Conservation (phyloP, 2,888 invertebrate species). For the Lycophotia porphyrea region DNA sequence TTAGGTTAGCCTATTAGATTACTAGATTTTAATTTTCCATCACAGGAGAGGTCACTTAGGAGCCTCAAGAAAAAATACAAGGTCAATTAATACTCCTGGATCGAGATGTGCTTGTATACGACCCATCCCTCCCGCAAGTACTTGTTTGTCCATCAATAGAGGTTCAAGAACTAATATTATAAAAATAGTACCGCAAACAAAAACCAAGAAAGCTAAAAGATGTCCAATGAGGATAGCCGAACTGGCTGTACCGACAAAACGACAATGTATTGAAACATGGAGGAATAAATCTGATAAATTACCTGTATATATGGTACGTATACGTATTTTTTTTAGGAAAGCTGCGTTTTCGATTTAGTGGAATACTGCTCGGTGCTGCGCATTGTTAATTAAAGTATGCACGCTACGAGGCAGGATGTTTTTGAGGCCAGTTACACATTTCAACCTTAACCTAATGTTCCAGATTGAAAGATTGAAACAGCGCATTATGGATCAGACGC, state of each 20-base stretch:
- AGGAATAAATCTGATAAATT: constrained; percentile 75
- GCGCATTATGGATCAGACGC: constrained; percentile 78
- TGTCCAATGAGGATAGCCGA: constrained; percentile 82
- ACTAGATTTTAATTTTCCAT: constrained; percentile 10
- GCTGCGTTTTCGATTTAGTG: neutral
- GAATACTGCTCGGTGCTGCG: no score
- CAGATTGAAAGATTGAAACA: constrained; percentile 82
- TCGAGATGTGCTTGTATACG: constrained; percentile 8
- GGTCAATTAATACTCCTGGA: neutral
- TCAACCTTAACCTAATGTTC: constrained; percentile 27
- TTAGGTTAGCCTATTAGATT: neutral
- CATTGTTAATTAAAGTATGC: neutral
- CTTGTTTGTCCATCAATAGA: constrained; percentile 4
- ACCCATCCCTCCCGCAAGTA: neutral
- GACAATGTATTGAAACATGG: constrained; percentile 85
- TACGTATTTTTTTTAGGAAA: neutral
- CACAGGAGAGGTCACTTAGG: constrained; percentile 22
- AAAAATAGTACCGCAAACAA: constrained; percentile 13
- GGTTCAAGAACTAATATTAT: neutral
- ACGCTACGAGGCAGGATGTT: neutral
- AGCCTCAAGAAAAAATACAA: constrained; percentile 3
- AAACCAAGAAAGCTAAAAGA: constrained; percentile 47
- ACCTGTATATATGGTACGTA: constrained; percentile 80
- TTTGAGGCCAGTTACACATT: neutral
- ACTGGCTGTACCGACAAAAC: constrained; percentile 82